A percentile compares a stretch with the other conserved stretches of the same genome.
These are phyloP conservation scores for Aphidius ervi DNA, from an alignment of 1,140 invertebrate species.

Conservation along the genomic window DNA sequence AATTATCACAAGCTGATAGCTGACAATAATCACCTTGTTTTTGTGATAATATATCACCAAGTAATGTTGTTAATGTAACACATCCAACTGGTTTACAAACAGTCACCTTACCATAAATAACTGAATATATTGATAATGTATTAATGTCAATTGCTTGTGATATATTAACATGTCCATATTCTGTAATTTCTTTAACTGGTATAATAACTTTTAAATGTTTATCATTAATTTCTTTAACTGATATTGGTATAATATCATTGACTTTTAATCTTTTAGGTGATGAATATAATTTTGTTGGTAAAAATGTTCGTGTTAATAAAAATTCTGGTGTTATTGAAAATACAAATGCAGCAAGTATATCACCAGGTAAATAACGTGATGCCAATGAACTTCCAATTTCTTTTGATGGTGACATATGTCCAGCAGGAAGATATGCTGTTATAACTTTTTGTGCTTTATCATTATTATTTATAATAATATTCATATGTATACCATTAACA, in stretches of 20 bases:
- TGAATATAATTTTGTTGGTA: slow-evolving; percentile 22
- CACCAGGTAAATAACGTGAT: slow-evolving; percentile 31
- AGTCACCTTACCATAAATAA: slow-evolving; percentile 37
- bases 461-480: slow-evolving; percentile 19
- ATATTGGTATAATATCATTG: slow-evolving; percentile 37
- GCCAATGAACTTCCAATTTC: slow-evolving; percentile 36
- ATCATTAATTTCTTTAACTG: slow-evolving; percentile 30
- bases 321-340: slow-evolving; percentile 38
- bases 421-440: slow-evolving; percentile 39
- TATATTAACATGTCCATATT: slow-evolving; percentile 27
- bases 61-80: slow-evolving; percentile 28
- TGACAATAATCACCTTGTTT: too few relatives aligned
- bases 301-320: slow-evolving; percentile 36
- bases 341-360: slow-evolving; percentile 35
- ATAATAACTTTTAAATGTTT: slow-evolving; percentile 33
- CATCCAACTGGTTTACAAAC: slow-evolving; percentile 27
- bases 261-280: slow-evolving; percentile 31
- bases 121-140: slow-evolving; percentile 30
- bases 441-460: too few relatives aligned
- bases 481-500: slow-evolving; percentile 35
- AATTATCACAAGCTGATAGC: slow-evolving; percentile 28
- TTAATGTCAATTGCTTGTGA: slow-evolving; percentile 29
- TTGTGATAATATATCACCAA: slow-evolving; percentile 30
- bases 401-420: slow-evolving; percentile 41
- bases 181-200: slow-evolving; percentile 31